phyloP scores from a whole-genome alignment of 2,797 vertebrate genomes.

The Sparus aurata region DNA sequence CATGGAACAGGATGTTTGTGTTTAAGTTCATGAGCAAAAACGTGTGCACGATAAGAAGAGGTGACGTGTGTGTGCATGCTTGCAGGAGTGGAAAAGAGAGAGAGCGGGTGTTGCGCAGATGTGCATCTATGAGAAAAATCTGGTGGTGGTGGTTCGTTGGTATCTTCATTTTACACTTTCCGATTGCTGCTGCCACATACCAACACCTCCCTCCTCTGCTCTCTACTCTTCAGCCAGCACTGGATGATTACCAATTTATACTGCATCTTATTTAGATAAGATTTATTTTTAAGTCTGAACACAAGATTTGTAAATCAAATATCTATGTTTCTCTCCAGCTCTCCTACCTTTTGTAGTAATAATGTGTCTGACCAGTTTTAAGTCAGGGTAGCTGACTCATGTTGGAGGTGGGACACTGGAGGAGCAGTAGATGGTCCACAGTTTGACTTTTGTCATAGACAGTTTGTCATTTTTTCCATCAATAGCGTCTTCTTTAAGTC shows the following conservation, averaged over 20 bases:
- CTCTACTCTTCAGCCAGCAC: neutral
- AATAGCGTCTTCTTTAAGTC: neutral
- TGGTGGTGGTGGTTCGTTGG: neutral
- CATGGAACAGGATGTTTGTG: conserved; percentile 77
- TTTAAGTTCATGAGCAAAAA: conserved; percentile 23
- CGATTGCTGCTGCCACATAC: neutral
- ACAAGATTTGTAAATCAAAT: neutral
- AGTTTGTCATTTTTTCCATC: neutral
- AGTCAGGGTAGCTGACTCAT: neutral
- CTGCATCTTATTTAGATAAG: neutral
- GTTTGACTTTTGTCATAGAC: neutral
- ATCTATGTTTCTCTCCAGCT: neutral
- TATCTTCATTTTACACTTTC: neutral
- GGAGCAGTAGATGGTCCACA: conserved; percentile 8
- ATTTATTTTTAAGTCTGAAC: neutral
- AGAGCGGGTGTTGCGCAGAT: conserved; percentile 18
- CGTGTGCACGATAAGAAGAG: conserved; percentile 27
- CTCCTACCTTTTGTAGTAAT: neutral
- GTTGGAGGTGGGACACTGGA: neutral
- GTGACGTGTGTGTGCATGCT: conserved; percentile 3
- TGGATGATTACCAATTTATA: neutral
- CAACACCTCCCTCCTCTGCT: neutral
- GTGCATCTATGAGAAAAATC: neutral
- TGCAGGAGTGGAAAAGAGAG: conserved; percentile 31
- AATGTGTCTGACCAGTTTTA: neutral